These are phyloP conservation scores for Alaudala cheleensis DNA, from an alignment of 2,113 vertebrate species.

Conservation along the genomic window DNA sequence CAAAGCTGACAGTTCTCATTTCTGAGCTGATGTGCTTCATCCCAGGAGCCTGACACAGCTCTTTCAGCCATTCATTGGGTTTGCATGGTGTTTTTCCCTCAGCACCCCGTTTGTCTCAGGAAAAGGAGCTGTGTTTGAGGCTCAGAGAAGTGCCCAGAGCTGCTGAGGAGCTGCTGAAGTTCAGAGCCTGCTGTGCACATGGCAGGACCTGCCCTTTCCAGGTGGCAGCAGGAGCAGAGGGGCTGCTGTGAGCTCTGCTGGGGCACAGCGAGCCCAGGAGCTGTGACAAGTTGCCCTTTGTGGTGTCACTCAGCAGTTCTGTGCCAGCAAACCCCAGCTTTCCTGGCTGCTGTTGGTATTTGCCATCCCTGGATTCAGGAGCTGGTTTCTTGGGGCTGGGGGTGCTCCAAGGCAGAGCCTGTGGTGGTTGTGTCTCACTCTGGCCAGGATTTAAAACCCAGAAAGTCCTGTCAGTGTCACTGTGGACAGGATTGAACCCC, in stretches of 20 bases:
- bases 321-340: not conserved
- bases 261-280: not conserved
- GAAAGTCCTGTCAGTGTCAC: too few relatives aligned
- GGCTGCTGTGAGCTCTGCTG: not conserved
- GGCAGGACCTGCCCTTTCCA: not conserved
- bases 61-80: constrained; percentile 18
- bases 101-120: not conserved
- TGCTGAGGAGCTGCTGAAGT: not conserved
- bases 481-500: not conserved
- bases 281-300: not conserved
- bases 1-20: constrained; percentile 54
- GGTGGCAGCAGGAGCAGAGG: not conserved
- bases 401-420: not conserved
- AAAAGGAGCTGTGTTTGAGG: not conserved
- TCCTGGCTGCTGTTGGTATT: not conserved
- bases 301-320: not conserved
- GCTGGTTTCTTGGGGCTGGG: not conserved
- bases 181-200: not conserved
- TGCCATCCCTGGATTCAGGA: not conserved
- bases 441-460: not conserved
- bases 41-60: constrained; percentile 31
- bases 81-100: not conserved
- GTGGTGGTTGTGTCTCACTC: not conserved
- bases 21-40: constrained; percentile 3
- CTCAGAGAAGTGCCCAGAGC: not conserved